Base-by-base conservation (phyloP, 2,888 invertebrate genomes). In the Chrysina gloriosa region DNA sequence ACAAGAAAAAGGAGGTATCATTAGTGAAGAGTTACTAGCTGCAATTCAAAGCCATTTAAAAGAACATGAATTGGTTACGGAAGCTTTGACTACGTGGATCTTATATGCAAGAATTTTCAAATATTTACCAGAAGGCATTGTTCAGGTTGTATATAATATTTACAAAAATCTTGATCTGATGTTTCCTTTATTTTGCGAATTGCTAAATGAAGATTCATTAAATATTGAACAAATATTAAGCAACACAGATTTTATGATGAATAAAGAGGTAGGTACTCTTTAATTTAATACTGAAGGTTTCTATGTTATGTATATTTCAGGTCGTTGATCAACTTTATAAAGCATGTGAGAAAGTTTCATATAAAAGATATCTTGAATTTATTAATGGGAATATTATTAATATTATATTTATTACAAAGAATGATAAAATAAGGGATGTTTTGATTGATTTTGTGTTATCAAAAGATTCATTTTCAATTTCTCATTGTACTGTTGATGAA, bases 361-460 rank as follows among this genome's bases (percentile, higher is more conserved):
- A 48, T 21, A 67, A 48, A 14, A 14, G 34, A 36, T 61, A 36
- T 19, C 25, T 61, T n/a, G 16, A 61, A 19, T 67, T 67, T 61
- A 67, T 67, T 34, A 58, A 67, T 48, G 29, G 34, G 14, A 34
- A 9, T 1, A 27, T 58, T 36, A 14, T 67, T 6, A 47, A 48
- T 29, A 48, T 5, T 34, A 61, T 67, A 36, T 67, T 61, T 61
- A 31, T 3, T 6, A 48, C 48, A 4, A 21, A 61, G 29, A 36
- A 27, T 48, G 56, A 61, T 6, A 21, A 29, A 45, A 27, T 25
- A 47, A 47, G 58, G 23, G 9, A 47, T 39, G 7, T 48, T n/a
- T 48, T 67, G n/a, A 45, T 58, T 14, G 48, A 48, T 14, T 58
- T 67, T 36, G 66, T 67, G 21, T 34, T 67, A 7, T 36, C 16